Percentiles rank a stretch among this genome's conserved stretches.
Conservation (phyloP, 2,797 vertebrate species). For the Eulemur rubriventer region DNA sequence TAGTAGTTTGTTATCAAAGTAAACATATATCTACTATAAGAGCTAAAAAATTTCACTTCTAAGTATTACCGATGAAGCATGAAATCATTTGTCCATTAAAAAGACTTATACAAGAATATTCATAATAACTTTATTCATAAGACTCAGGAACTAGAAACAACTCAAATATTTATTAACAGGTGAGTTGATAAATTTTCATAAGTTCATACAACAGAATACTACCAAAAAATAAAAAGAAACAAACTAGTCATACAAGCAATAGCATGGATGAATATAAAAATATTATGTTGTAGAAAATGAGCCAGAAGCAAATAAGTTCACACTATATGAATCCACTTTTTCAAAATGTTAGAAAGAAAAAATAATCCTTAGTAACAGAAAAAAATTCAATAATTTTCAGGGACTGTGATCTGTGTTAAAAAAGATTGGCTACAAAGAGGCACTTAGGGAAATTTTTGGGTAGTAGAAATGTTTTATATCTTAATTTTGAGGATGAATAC, state of each 20-base stretch:
- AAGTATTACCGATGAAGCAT: background rate
- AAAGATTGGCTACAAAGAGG: background rate
- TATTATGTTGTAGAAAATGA: background rate
- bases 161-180: background rate
- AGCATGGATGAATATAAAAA: background rate
- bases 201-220: background rate
- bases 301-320: background rate
- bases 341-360: background rate
- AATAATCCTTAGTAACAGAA: background rate
- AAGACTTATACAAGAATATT: background rate
- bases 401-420: background rate
- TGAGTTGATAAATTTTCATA: background rate
- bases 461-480: background rate
- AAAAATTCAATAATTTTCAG: background rate
- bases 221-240: background rate
- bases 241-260: background rate
- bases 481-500: background rate
- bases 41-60: background rate
- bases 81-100: background rate
- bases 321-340: background rate
- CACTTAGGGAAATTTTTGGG: background rate
- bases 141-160: background rate
- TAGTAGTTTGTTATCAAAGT: background rate
- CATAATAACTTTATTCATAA: background rate
- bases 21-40: background rate